Evolutionary conservation across 2,797 vertebrate species (phyloP).

Genomic region (Sebastes hubbsi): DNA sequence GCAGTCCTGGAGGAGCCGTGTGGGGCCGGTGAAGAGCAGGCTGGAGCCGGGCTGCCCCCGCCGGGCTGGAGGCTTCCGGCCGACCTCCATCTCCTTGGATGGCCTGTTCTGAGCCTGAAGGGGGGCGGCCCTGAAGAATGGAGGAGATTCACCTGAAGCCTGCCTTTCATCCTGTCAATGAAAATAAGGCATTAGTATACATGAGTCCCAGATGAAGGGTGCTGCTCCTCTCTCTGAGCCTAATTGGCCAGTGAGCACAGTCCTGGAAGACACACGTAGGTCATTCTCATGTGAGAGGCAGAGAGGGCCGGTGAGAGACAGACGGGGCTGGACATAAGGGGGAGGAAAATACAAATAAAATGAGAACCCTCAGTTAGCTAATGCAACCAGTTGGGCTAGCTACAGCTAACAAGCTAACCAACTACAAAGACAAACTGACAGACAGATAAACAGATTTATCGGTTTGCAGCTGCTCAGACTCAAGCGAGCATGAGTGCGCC

Average conservation of each 20-base stretch:
- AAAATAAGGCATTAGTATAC: neutral
- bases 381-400: too few relatives aligned
- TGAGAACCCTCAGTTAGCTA: too few relatives aligned
- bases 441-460: neutral
- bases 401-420: too few relatives aligned
- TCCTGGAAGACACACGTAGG: too few relatives aligned
- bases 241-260: neutral
- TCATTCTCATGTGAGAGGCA: too few relatives aligned
- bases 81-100: conserved; percentile 69
- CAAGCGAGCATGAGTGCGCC: too few relatives aligned
- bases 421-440: too few relatives aligned
- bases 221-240: neutral
- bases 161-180: conserved; percentile 83
- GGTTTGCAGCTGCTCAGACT: too few relatives aligned
- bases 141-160: conserved; percentile 76
- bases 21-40: conserved; percentile 80
- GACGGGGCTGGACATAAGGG: too few relatives aligned
- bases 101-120: conserved; percentile 50
- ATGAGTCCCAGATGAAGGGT: neutral
- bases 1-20: conserved; percentile 67
- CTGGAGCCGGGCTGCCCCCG: conserved; percentile 79
- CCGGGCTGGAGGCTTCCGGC: conserved; percentile 76
- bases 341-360: too few relatives aligned
- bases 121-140: conserved; percentile 68
- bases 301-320: too few relatives aligned